Evolutionary conservation across 2,113 vertebrate genomes (phyloP).

Genomic region (Pelmatolapia mariae): DNA sequence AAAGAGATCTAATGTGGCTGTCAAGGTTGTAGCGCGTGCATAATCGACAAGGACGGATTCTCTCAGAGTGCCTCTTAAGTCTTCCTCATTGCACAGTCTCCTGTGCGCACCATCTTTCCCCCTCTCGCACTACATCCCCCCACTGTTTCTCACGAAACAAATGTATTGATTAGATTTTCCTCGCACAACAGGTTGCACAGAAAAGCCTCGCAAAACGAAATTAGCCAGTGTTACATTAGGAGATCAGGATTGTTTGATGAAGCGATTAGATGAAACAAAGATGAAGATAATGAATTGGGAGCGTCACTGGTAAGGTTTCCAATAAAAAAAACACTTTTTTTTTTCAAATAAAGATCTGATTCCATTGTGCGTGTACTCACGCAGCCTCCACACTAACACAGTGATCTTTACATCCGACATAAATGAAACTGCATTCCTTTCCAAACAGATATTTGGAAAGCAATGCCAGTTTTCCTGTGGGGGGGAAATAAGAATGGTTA

Average conservation of each 20-base stretch:
- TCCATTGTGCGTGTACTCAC: background rate
- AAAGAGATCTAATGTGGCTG: slow-evolving; percentile 73
- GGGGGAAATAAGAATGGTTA: background rate
- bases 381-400: background rate
- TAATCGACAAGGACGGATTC: slow-evolving; percentile 57
- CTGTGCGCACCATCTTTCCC: background rate
- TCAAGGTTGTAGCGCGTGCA: slow-evolving; percentile 54
- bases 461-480: background rate
- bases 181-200: slow-evolving; percentile 14
- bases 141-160: background rate
- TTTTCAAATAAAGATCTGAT: background rate
- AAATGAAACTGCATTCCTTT: background rate
- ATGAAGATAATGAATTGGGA: background rate
- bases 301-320: background rate
- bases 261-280: slow-evolving; percentile 5
- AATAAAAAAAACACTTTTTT: background rate
- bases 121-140: background rate
- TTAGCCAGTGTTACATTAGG: background rate
- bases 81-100: background rate
- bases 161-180: background rate
- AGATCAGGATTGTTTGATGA: background rate
- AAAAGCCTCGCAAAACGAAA: background rate
- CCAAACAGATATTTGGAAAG: background rate
- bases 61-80: slow-evolving; percentile 37
- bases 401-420: background rate